Evolutionary conservation across 1,140 invertebrate genomes (phyloP), one percentile per base, ranked within the genome.

Genomic region (Caenorhabditis tropicalis): DNA sequence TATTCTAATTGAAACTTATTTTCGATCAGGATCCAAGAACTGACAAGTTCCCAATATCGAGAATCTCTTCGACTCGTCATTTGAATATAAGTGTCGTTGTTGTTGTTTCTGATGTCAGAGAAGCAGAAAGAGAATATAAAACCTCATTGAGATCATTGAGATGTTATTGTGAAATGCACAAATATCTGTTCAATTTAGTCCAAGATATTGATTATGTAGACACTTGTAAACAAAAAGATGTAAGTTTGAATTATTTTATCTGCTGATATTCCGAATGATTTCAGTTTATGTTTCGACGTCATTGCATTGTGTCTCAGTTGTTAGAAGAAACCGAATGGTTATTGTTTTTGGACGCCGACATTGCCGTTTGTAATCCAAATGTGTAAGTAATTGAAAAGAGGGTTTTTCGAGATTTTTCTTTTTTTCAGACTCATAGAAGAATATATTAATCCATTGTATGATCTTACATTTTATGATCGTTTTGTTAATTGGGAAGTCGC

Each of bases 401-500:
- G 9, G 21, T 29, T 48, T 36, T 27, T 80, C 9, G 36, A 51
- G n/a, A n/a, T 16, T 60, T 27, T 48, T 46, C n/a, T 27, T 33
- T 10, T 43, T 79, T 58, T 36, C 49, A 84, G 70, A 24, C 33
- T 24, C 2, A 70, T 87, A 3, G 86, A 87, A 83, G 86, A 87
- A 46, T 87, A 51, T 21, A 79, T 87, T 29, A 56, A 87, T 56
- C 46, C 46, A 4, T 24, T 9, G 1, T 82, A 56, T 29, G 85
- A 87, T 70, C 15, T 87, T 16, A 82, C 80, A 24, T 56, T 86
- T 15, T 87, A 85, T 31, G 84, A 86, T 51, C 65, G 86, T 24
- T 86, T 86, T 51, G 85, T 56, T 7, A 82, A 87, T 51, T 65
- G 81, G 85, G 86, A 87, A 86, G 53, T 87, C 43, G 82, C 85